phyloP scores from a whole-genome alignment of 2,888 invertebrate species.

The Polydrusus pterygomalis region DNA sequence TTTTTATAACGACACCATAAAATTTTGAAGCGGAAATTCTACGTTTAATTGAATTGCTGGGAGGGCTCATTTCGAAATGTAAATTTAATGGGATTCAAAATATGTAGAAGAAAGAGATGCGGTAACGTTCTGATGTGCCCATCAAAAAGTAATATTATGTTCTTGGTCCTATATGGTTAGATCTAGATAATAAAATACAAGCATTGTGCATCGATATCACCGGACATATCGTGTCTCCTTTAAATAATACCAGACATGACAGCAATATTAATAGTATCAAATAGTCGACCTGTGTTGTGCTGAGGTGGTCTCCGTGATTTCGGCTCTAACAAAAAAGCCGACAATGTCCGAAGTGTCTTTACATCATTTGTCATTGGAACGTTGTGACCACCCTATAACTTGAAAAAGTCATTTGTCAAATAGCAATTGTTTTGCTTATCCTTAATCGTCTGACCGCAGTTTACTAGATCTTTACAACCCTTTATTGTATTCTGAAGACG shows the following conservation, averaged over 20 bases:
- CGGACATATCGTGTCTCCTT: conserved; percentile 60
- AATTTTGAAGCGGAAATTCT: not conserved
- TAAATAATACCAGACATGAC: conserved; percentile 63
- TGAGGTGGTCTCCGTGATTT: conserved; percentile 71
- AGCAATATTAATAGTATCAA: conserved; percentile 65
- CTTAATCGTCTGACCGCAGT: conserved; percentile 65
- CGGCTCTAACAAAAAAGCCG: conserved; percentile 65
- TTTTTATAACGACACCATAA: too few relatives aligned
- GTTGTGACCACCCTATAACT: conserved; percentile 70
- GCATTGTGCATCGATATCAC: conserved; percentile 59
- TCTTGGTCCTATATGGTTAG: conserved; percentile 40
- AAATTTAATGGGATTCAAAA: conserved; percentile 33
- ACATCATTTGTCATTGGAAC: conserved; percentile 72
- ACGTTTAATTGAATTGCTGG: not conserved
- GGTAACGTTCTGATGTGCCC: conserved; percentile 23
- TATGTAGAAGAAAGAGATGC: not conserved
- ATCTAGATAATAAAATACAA: conserved; percentile 57
- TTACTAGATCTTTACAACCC: conserved; percentile 63
- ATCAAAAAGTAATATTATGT: conserved; percentile 39
- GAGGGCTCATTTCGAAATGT: conserved; percentile 21
- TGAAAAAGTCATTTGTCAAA: conserved; percentile 72
- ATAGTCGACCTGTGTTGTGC: conserved; percentile 62
- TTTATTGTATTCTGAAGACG: conserved; percentile 56
- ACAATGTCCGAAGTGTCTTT: conserved; percentile 67
- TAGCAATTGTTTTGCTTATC: conserved; percentile 67